Evolutionary conservation across 2,888 invertebrate species (phyloP).

Genomic region (Luffia ferchaultella): DNA sequence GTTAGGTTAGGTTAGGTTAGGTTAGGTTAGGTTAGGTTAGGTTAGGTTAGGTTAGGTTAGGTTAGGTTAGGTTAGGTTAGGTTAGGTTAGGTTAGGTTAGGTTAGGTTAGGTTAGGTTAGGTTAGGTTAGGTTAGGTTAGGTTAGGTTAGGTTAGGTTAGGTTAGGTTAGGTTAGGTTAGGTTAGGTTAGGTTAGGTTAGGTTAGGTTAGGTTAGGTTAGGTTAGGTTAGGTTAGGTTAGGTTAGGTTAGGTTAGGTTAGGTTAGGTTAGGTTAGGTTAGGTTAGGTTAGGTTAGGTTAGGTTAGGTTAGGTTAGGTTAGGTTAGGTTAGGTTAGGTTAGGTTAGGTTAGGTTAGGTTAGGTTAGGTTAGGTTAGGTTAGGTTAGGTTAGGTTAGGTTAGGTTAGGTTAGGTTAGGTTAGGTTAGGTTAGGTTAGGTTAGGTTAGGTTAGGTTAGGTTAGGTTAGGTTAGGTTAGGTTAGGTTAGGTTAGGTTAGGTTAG

Average conservation of each 20-base stretch:
- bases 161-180: conserved; percentile 10
- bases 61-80: conserved; percentile 13
- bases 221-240: conserved; percentile 10
- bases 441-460: conserved; percentile 8
- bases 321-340: conserved; percentile 18
- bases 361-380: conserved; percentile 20
- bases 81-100: conserved; percentile 11
- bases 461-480: conserved; percentile 9
- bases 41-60: conserved; percentile 14
- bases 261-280: conserved; percentile 19
- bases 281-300: conserved; percentile 20
- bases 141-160: conserved; percentile 5
- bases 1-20: conserved; percentile 9
- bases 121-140: conserved; percentile 15
- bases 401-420: conserved; percentile 17
- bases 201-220: conserved; percentile 7
- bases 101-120: conserved; percentile 17
- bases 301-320: conserved; percentile 20
- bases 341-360: conserved; percentile 19
- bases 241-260: conserved; percentile 19
- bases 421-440: conserved; percentile 19
- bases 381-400: conserved; percentile 16
- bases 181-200: conserved; percentile 11
- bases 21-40: conserved; percentile 9
- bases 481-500: conserved; percentile 8